phyloP scores from a whole-genome alignment of 2,113 vertebrate genomes.

The Passer domesticus region DNA sequence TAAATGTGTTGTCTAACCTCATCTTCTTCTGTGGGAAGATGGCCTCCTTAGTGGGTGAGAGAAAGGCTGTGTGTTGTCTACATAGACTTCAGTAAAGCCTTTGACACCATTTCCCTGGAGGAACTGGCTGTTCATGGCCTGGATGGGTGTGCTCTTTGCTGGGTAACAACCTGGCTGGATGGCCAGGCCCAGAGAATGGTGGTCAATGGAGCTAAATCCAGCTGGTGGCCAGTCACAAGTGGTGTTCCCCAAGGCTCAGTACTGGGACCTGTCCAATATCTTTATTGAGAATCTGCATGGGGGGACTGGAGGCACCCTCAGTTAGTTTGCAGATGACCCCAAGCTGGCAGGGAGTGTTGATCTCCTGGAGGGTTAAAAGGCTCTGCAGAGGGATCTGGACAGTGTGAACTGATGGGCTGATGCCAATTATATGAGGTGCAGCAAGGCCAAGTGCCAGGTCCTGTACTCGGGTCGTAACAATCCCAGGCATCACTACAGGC shows the following conservation, averaged over 20 bases:
- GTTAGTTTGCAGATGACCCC: not conserved
- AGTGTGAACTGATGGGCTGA: not conserved
- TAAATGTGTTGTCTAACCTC: not conserved
- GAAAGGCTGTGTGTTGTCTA: not conserved
- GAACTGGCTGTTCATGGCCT: not conserved
- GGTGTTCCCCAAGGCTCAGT: not conserved
- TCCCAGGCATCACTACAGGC: not conserved
- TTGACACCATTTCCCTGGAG: not conserved
- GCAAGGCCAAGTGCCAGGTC: not conserved
- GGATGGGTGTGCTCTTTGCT: not conserved
- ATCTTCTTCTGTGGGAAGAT: not conserved
- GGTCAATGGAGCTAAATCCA: not conserved
- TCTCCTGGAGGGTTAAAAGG: not conserved
- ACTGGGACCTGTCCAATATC: not conserved
- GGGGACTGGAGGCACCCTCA: not conserved
- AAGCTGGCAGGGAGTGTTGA: not conserved
- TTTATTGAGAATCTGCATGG: not conserved
- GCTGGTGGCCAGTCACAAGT: not conserved
- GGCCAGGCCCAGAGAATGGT: not conserved
- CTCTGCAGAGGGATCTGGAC: not conserved
- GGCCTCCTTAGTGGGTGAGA: not conserved
- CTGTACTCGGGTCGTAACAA: not conserved
- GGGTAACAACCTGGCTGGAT: not conserved
- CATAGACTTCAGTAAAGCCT: not conserved
- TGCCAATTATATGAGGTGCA: not conserved